A percentile compares a stretch with the other conserved stretches of the same genome.
phyloP scores from a whole-genome alignment of 2,113 vertebrate genomes.

The Tyrannus savana region DNA sequence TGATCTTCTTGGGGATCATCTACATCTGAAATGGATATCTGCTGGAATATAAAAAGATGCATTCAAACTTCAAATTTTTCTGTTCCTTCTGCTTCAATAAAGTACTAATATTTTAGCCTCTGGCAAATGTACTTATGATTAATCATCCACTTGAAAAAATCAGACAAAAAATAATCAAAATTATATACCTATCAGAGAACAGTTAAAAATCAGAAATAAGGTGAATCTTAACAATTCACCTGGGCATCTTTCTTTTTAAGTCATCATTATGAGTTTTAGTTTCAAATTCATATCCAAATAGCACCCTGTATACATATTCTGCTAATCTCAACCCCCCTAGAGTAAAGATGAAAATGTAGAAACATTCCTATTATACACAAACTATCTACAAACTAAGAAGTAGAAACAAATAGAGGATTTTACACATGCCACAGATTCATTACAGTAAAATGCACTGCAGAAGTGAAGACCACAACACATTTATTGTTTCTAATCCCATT shows the following conservation, averaged over 20 bases:
- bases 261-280: not conserved
- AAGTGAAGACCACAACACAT: not conserved
- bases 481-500: too few species aligned
- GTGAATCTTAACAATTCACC: not conserved
- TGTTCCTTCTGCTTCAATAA: not conserved
- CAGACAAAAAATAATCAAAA: not conserved
- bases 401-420: not conserved
- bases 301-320: not conserved
- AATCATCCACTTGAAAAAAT: not conserved
- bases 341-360: not conserved
- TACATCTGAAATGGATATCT: not conserved
- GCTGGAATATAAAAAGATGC: constrained; percentile 14
- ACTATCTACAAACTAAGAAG: not conserved
- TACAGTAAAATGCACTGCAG: not conserved
- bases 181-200: not conserved
- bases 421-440: not conserved
- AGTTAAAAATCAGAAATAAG: not conserved
- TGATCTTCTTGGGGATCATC: not conserved
- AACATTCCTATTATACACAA: not conserved
- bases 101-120: not conserved
- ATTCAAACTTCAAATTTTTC: not conserved
- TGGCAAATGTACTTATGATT: not conserved
- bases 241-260: not conserved
- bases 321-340: rapidly evolving
- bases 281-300: not conserved